These are phyloP conservation scores for Lumbricus terrestris DNA, from an alignment of 2,888 invertebrate species.

Conservation along the genomic window DNA sequence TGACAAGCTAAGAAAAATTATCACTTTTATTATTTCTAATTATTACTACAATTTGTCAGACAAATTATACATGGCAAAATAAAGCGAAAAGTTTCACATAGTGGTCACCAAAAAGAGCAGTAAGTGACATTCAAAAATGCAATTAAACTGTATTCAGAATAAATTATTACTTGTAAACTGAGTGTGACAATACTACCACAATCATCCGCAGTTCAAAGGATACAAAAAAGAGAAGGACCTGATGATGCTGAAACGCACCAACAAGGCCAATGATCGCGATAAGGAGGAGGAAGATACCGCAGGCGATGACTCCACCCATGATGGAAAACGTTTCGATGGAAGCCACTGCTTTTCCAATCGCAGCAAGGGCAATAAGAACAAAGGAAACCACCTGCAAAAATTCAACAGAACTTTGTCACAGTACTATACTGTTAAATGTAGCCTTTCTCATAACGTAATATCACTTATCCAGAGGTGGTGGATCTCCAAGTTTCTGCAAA, in stretches of 20 bases:
- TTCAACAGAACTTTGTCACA: background rate
- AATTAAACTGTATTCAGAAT: background rate
- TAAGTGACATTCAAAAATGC: background rate
- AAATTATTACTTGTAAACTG: background rate
- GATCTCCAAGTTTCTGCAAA: too few relatives aligned
- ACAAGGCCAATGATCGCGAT: slow-evolving; percentile 84
- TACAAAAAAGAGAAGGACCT: slow-evolving; percentile 95
- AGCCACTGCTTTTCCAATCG: slow-evolving; percentile 82
- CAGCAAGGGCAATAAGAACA: slow-evolving; percentile 82
- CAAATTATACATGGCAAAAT: background rate
- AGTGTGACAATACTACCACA: background rate
- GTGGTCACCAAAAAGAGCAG: background rate
- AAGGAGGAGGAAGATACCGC: slow-evolving; percentile 85
- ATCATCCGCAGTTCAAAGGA: slow-evolving; percentile 48
- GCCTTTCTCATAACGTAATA: too few relatives aligned
- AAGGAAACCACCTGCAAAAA: slow-evolving; percentile 78
- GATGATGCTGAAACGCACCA: slow-evolving; percentile 91
- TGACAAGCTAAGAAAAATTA: too few relatives aligned
- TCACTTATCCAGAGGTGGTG: too few relatives aligned
- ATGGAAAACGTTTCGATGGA: slow-evolving; percentile 86
- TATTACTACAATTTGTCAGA: background rate
- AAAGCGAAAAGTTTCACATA: background rate
- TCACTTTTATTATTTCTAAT: background rate
- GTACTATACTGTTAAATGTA: background rate
- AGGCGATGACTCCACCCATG: slow-evolving; percentile 88